Evolutionary conservation across 2,888 invertebrate genomes (phyloP).

Genomic region (Tachina fera): DNA sequence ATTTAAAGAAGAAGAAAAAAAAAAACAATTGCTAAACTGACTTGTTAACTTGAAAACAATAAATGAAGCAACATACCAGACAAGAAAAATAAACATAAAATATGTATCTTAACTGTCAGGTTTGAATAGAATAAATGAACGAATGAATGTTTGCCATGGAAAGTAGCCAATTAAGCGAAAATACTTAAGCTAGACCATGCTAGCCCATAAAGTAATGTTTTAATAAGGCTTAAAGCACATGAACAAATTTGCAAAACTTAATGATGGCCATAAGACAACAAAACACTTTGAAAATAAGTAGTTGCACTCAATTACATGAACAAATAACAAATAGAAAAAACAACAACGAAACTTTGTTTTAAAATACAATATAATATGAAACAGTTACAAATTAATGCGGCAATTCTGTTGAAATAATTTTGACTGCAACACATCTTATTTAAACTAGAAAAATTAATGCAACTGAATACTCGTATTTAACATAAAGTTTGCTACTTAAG

Average conservation of each 20-base stretch:
- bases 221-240: constrained; percentile 50
- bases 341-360: background rate
- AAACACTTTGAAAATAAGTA: background rate
- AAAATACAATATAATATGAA: background rate
- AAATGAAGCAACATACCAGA: constrained; percentile 3
- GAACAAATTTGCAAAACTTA: constrained; percentile 45
- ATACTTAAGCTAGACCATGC: constrained; percentile 18
- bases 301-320: background rate
- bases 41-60: constrained; percentile 21
- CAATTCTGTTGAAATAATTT: background rate
- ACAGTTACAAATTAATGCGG: background rate
- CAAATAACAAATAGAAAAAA: background rate
- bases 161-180: constrained; percentile 53
- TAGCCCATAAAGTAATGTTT: constrained; percentile 48
- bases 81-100: constrained; percentile 39
- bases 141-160: constrained; percentile 28
- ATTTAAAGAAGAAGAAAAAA: background rate
- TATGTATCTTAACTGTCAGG: constrained; percentile 46
- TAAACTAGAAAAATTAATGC: too few relatives aligned
- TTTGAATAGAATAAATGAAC: constrained; percentile 29
- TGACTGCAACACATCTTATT: background rate
- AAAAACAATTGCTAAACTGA: constrained; percentile 48
- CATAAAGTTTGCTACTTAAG: constrained; percentile 41
- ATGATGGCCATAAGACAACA: constrained; percentile 43
- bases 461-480: background rate